These are phyloP conservation scores for Episyrphus balteatus DNA, from an alignment of 1,140 invertebrate species.

Conservation along the genomic window DNA sequence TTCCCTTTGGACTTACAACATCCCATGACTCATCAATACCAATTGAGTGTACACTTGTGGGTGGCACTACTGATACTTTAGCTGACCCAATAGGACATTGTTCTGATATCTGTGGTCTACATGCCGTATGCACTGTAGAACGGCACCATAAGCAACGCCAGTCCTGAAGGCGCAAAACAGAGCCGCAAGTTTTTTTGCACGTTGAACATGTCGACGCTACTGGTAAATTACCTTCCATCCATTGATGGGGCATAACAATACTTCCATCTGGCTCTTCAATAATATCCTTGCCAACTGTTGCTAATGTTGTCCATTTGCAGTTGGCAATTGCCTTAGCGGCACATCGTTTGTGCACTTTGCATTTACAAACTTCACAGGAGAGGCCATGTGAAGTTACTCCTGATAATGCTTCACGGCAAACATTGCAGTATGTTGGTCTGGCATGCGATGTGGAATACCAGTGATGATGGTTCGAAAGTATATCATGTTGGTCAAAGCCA, in stretches of 20 bases:
- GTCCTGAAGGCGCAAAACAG: slow-evolving; percentile 85
- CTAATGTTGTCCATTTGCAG: slow-evolving; percentile 94
- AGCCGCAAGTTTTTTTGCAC: slow-evolving; percentile 96
- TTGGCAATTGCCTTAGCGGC: slow-evolving; percentile 82
- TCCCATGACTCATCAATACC: slow-evolving; percentile 85
- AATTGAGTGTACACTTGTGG: slow-evolving; percentile 82
- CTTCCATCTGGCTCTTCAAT: slow-evolving; percentile 87
- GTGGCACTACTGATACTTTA: slow-evolving; percentile 84
- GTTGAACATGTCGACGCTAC: slow-evolving; percentile 85
- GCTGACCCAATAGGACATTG: slow-evolving; percentile 77
- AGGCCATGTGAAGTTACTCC: slow-evolving; percentile 89
- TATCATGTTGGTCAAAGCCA: slow-evolving; percentile 49
- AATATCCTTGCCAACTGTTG: slow-evolving; percentile 84
- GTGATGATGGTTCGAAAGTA: slow-evolving; percentile 78
- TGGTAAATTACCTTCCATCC: slow-evolving; percentile 94
- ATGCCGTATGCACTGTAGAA: slow-evolving; percentile 80
- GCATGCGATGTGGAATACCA: slow-evolving; percentile 88
- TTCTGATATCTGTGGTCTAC: slow-evolving; percentile 59
- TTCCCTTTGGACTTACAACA: slow-evolving; percentile 60
- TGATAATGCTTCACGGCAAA: slow-evolving; percentile 82
- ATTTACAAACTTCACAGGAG: slow-evolving; percentile 94
- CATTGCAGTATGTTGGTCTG: slow-evolving; percentile 91
- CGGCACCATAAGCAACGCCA: slow-evolving; percentile 94
- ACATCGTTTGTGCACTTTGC: slow-evolving; percentile 90
- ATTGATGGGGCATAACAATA: slow-evolving; percentile 92